phyloP scores from a whole-genome alignment of 1,140 invertebrate species.

The Drosophila lini region DNA sequence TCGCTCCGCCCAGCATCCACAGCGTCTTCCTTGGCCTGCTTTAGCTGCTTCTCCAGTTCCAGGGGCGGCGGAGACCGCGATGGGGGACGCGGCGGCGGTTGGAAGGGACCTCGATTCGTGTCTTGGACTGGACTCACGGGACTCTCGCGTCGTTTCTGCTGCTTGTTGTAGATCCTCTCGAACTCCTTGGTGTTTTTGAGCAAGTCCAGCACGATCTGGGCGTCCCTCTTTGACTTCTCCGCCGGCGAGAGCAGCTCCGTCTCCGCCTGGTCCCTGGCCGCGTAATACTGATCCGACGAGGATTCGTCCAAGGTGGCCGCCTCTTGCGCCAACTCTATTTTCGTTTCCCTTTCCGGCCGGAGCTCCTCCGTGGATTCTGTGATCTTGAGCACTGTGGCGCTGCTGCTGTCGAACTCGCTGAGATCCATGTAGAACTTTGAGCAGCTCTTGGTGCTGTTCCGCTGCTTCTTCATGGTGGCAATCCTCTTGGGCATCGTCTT shows the following conservation, averaged over 20 bases:
- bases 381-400: slow-evolving; percentile 86
- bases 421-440: slow-evolving; percentile 89
- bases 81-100: slow-evolving; percentile 61
- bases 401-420: slow-evolving; percentile 81
- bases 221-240: slow-evolving; percentile 73
- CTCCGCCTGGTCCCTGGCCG: slow-evolving; percentile 2
- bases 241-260: slow-evolving; percentile 60
- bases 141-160: slow-evolving; percentile 85
- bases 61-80: slow-evolving; percentile 74
- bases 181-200: slow-evolving; percentile 94
- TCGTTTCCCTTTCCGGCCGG: slow-evolving; percentile 48
- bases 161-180: slow-evolving; percentile 90
- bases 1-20: slow-evolving; percentile 29
- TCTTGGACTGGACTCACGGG: slow-evolving; percentile 50
- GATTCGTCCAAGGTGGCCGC: slow-evolving; percentile 38
- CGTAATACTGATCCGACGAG: slow-evolving; percentile 47
- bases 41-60: slow-evolving; percentile 55
- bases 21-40: background rate
- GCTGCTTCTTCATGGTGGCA: slow-evolving; percentile 88
- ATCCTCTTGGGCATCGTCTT: slow-evolving; percentile 89
- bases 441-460: slow-evolving; percentile 85
- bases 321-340: slow-evolving; percentile 50
- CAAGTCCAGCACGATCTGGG: slow-evolving; percentile 90
- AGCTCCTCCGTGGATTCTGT: slow-evolving; percentile 88
- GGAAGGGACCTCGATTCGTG: slow-evolving; percentile 1